These are phyloP conservation scores for Scolopax mira DNA, from an alignment of 2,113 vertebrate species.

Conservation along the genomic window DNA sequence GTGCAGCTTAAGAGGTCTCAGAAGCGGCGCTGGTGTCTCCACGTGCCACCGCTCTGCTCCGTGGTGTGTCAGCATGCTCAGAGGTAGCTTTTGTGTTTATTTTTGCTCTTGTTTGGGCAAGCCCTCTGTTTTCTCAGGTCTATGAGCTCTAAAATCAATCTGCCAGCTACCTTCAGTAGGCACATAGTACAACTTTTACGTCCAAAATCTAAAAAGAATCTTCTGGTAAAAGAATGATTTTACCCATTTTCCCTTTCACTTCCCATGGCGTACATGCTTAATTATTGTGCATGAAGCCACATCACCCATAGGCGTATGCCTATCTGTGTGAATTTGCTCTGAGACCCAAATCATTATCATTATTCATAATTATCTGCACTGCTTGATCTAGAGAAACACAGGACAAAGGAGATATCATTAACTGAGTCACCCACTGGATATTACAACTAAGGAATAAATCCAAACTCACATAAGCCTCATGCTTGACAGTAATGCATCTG, in stretches of 20 bases:
- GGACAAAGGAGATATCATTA: constrained; percentile 51
- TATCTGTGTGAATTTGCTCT: constrained; percentile 25
- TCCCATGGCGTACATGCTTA: not conserved
- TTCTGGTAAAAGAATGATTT: not conserved
- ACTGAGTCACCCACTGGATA: constrained; percentile 33
- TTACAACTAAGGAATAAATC: not conserved
- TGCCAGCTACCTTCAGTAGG: not conserved
- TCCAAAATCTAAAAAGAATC: not conserved
- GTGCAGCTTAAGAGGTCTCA: not conserved
- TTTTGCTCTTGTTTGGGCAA: not conserved
- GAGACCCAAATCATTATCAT: constrained; percentile 33
- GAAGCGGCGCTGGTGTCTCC: not conserved
- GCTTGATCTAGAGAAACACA: constrained; percentile 50
- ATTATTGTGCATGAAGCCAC: constrained; percentile 29
- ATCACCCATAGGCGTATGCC: constrained; percentile 23
- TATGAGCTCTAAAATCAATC: not conserved
- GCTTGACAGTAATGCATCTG: not conserved
- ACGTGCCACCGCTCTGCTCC: not conserved
- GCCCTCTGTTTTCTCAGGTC: not conserved
- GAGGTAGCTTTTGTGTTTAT: not conserved
- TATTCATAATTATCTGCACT: constrained; percentile 62
- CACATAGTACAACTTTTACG: not conserved
- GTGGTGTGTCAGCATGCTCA: accelerated
- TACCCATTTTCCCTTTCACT: constrained; percentile 2
- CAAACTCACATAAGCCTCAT: not conserved